A percentile compares a stretch with the other conserved stretches of the same genome.
phyloP scores from a whole-genome alignment of 2,888 invertebrate species.

The Mythimna ferrago region DNA sequence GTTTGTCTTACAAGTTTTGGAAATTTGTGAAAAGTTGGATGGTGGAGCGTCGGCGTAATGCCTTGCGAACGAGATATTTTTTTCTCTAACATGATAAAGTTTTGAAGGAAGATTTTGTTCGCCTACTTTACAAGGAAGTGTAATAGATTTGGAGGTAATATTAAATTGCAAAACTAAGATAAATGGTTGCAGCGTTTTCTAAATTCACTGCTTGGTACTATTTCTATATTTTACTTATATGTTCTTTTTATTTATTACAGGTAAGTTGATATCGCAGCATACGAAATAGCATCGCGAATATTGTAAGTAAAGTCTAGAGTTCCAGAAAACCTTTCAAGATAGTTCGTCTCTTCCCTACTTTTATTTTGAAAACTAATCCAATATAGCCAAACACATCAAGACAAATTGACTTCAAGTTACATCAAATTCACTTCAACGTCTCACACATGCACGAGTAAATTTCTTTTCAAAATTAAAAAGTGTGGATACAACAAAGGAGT shows the following conservation, averaged over 20 bases:
- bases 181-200: constrained; percentile 10
- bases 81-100: constrained; percentile 63
- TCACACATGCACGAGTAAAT: constrained; percentile 41
- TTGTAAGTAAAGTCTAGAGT: constrained; percentile 24
- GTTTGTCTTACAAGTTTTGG: constrained; percentile 68
- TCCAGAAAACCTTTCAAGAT: not conserved
- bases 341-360: not conserved
- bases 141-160: constrained; percentile 55
- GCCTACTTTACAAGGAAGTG: constrained; percentile 47
- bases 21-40: constrained; percentile 67
- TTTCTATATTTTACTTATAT: constrained; percentile 16
- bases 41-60: constrained; percentile 61
- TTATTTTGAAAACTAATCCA: not conserved
- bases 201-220: not conserved
- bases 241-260: constrained; percentile 37
- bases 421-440: constrained; percentile 27
- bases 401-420: constrained; percentile 25
- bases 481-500: constrained; percentile 61
- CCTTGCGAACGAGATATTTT: constrained; percentile 65
- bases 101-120: constrained; percentile 59
- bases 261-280: constrained; percentile 36
- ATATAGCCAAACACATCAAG: constrained; percentile 12
- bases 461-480: constrained; percentile 61
- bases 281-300: not conserved
- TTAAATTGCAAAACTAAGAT: constrained; percentile 17